These are phyloP conservation scores for Gymnoscopelus braueri DNA, from an alignment of 2,797 vertebrate genomes.

Conservation along the genomic window DNA sequence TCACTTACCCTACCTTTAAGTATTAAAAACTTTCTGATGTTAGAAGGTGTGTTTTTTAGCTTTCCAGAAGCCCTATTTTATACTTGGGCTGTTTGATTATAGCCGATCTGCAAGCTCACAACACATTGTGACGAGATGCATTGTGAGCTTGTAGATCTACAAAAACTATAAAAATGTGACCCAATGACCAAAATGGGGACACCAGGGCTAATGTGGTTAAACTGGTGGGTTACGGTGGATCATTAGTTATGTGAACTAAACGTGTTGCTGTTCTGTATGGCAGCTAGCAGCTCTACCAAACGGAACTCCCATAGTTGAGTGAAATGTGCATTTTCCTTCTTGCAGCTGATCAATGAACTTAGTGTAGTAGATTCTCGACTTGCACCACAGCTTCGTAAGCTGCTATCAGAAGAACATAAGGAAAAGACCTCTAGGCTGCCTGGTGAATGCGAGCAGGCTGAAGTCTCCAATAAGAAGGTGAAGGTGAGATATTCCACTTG, in stretches of 20 bases:
- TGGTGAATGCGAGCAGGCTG: conserved; percentile 61
- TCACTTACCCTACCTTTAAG: too few relatives aligned
- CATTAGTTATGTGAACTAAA: not conserved
- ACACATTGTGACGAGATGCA: too few relatives aligned
- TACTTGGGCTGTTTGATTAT: too few relatives aligned
- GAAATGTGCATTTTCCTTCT: not conserved
- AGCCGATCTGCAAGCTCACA: too few relatives aligned
- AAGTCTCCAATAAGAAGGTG: conserved; percentile 54
- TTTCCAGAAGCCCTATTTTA: too few relatives aligned
- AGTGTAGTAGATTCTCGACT: conserved; percentile 83
- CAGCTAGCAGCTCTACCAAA: not conserved
- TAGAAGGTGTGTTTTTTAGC: too few relatives aligned
- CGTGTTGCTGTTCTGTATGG: not conserved
- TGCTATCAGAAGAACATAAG: conserved; percentile 75
- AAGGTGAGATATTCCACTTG: conserved; percentile 44
- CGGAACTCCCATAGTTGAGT: not conserved
- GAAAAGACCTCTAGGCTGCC: conserved; percentile 36
- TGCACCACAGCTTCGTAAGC: conserved; percentile 80
- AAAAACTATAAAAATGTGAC: too few relatives aligned
- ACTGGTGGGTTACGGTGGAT: too few relatives aligned
- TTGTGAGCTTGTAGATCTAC: too few relatives aligned
- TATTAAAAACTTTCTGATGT: too few relatives aligned
- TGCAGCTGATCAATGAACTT: conserved; percentile 90
- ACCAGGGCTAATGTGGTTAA: too few relatives aligned
- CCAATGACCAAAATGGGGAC: too few relatives aligned